phyloP scores from a whole-genome alignment of 2,888 invertebrate species.

The Hermodice carunculata region DNA sequence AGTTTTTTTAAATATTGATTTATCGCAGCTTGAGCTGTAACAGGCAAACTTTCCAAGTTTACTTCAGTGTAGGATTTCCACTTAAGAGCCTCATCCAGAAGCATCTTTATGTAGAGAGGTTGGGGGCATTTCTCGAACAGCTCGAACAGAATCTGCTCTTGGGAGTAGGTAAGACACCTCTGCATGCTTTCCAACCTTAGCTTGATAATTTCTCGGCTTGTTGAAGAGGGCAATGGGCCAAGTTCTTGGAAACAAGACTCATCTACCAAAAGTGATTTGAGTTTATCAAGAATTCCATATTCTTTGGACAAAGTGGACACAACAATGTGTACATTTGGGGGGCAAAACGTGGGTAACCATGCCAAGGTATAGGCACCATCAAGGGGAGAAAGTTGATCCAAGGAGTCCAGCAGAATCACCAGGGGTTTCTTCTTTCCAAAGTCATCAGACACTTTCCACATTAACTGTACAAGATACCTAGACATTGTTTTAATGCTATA shows the following conservation, averaged over 20 bases:
- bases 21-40: background rate
- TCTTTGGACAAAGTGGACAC: no score
- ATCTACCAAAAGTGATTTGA: no score
- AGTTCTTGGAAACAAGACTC: no score
- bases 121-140: no score
- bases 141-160: no score
- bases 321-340: constrained; percentile 7
- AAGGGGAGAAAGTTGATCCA: background rate
- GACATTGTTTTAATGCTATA: no score
- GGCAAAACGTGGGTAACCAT: background rate
- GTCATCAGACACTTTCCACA: background rate
- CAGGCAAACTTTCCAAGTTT: background rate
- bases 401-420: background rate
- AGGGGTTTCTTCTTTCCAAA: background rate
- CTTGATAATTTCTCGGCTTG: no score
- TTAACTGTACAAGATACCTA: no score
- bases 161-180: no score
- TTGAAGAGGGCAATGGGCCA: no score
- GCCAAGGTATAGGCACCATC: background rate
- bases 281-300: no score
- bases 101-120: constrained; percentile 7
- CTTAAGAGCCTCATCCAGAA: background rate
- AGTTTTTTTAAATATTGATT: constrained; percentile 41
- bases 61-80: constrained; percentile 16
- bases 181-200: no score